phyloP scores from a whole-genome alignment of 2,113 vertebrate species.

The Clinocottus analis region DNA sequence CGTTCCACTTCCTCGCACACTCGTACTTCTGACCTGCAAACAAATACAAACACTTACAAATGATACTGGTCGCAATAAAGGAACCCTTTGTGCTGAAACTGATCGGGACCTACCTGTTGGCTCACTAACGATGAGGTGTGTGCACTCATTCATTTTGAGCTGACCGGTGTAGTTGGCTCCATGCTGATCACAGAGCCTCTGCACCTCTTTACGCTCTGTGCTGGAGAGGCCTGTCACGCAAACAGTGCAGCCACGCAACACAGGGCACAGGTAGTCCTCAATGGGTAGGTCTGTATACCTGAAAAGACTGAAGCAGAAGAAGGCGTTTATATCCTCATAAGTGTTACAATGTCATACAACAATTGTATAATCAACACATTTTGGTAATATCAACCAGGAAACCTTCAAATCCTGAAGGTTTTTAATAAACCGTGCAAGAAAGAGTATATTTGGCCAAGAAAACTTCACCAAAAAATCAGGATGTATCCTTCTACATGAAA shows the following conservation, averaged over 20 bases:
- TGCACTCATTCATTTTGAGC: constrained; percentile 97
- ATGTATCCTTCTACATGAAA: neutral
- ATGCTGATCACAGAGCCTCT: constrained; percentile 88
- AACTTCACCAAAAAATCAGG: neutral
- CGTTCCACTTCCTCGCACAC: constrained; percentile 96
- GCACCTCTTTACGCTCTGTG: constrained; percentile 90
- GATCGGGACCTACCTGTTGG: constrained; percentile 85
- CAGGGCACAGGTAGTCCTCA: constrained; percentile 89
- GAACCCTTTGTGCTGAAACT: neutral
- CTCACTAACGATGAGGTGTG: constrained; percentile 95
- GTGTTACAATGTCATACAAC: neutral
- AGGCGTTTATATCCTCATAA: neutral
- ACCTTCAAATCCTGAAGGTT: neutral
- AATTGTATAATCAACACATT: neutral
- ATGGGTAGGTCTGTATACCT: constrained; percentile 87
- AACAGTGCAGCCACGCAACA: constrained; percentile 92
- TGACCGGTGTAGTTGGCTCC: constrained; percentile 93
- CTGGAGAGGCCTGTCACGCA: constrained; percentile 93
- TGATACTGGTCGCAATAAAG: neutral
- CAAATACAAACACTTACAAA: neutral
- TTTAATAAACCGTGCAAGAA: neutral
- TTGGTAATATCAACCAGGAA: neutral
- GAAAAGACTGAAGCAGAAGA: constrained; percentile 80
- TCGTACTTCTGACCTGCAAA: constrained; percentile 95
- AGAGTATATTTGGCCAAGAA: neutral